Percentiles rank a stretch among this genome's conserved stretches.
Evolutionary conservation across 1,140 invertebrate genomes (phyloP).

Genomic region (Frieseomelitta varia): DNA sequence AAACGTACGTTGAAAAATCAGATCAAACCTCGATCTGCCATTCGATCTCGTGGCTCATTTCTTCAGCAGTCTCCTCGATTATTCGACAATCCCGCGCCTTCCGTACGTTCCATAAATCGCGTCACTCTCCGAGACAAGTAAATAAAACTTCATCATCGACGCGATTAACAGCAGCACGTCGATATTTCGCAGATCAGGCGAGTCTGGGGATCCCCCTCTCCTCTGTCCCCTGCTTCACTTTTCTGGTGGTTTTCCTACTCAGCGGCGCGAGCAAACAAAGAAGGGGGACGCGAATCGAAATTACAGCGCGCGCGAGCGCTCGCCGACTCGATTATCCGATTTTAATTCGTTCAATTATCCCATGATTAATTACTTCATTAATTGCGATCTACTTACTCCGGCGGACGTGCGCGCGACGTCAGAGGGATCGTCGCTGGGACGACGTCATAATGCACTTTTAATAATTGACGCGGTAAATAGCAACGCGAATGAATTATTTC

Average conservation of each 20-base stretch:
- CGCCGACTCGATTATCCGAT: slow-evolving; percentile 32
- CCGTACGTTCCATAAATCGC: too few relatives aligned
- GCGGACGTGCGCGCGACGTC: neutral
- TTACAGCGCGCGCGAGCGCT: slow-evolving; percentile 7
- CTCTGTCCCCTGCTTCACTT: neutral
- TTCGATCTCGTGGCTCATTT: too few relatives aligned
- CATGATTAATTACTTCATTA: slow-evolving; percentile 57
- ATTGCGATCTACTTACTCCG: slow-evolving; percentile 49
- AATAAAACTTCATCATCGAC: too few relatives aligned
- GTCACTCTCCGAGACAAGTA: too few relatives aligned
- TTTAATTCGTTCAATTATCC: slow-evolving; percentile 53
- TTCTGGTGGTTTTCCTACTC: slow-evolving; percentile 22
- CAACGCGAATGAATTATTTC: slow-evolving; percentile 40
- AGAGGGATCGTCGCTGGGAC: neutral
- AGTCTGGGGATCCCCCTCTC: too few relatives aligned
- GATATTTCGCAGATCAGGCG: slow-evolving; percentile 2
- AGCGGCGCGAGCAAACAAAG: slow-evolving; percentile 34
- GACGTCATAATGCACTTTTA: slow-evolving; percentile 48
- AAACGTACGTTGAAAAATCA: neutral
- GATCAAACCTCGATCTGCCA: too few relatives aligned
- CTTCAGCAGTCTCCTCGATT: neutral
- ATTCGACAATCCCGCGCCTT: neutral
- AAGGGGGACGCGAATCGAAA: slow-evolving; percentile 14
- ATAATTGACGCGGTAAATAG: slow-evolving; percentile 53
- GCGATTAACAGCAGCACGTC: too few relatives aligned